Base-by-base conservation (phyloP, 2,888 invertebrate species). In the Neocrepidodera transversa region DNA sequence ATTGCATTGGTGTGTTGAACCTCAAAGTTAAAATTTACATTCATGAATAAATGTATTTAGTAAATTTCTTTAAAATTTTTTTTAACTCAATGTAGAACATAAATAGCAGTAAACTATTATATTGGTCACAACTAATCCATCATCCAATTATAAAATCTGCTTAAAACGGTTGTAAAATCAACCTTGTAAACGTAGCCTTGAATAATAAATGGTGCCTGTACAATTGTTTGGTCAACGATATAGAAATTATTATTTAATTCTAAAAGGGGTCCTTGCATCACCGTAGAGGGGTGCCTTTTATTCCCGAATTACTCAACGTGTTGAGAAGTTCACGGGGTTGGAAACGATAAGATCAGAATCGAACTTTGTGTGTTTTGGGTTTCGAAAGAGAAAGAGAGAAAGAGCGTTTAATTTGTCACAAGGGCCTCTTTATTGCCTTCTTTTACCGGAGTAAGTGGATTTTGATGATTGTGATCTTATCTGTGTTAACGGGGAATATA, bases 161-260 rank as follows among this genome's bases (percentile, higher is more conserved):
- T 23, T 23, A 23, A 6, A 6, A 23, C 23, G 23, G 23, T 23
- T 6, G 10, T 28, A 16, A 40, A 11, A 16, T 13, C 1, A 1
- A 2, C 16, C 30, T 6, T 35, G 32, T 30, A 49, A 49, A 49
- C 49, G 35, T 49, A 23, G 45, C 11, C 58, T 45, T 16, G 17
- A 49, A 53, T 57, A 56, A 57, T 57, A 60, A 57, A 60, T 60
- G 60, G 57, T 57, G 56, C 52, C 42, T 48, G 42, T 57, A 51
- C 58, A 47, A 50, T 54, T 71, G 74, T 74, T 74, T 70, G 74
- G 72, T 70, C 74, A 74, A 73, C 71, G 72, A 74, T 73, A 73
- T 70, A 74, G 74, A 75, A 74, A 74, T 74, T 74, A 75, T 71
- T 72, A 73, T 74, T 73, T 74, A 74, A 74, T 74, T 68, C 65